Percentiles rank a stretch among this genome's conserved stretches.
Conservation (phyloP, 2,113 vertebrate genomes). For the Oncorhynchus masou region DNA sequence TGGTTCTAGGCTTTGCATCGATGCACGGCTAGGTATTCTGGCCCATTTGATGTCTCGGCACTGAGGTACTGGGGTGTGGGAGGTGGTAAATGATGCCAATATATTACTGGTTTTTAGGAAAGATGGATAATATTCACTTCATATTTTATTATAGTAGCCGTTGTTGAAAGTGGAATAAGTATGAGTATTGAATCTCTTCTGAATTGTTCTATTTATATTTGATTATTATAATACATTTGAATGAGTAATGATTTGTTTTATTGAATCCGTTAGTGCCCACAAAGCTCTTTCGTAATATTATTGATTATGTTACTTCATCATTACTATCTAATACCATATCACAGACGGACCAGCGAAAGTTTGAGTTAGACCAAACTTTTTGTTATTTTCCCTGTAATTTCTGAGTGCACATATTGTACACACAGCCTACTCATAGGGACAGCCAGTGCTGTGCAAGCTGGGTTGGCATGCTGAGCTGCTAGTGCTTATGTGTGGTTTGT, state of each 20-base stretch:
- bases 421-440: conserved; percentile 22
- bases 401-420: conserved; percentile 39
- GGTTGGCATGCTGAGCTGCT: conserved; percentile 41
- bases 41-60: conserved; percentile 42
- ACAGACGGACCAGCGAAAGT: too few species aligned
- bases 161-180: not conserved
- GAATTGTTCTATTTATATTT: not conserved
- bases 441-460: conserved; percentile 13
- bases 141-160: not conserved
- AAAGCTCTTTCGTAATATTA: not conserved
- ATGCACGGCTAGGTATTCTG: conserved; percentile 36
- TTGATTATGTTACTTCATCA: not conserved
- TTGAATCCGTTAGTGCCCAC: not conserved
- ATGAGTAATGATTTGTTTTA: not conserved
- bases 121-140: not conserved
- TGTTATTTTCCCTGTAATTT: not conserved
- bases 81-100: conserved; percentile 1
- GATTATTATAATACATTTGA: not conserved
- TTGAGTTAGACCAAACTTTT: too few species aligned
- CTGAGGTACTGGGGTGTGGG: conserved; percentile 13
- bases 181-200: not conserved
- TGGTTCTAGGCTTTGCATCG: conserved; percentile 21
- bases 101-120: not conserved
- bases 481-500: conserved; percentile 63
- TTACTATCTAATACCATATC: too few species aligned